These are phyloP conservation scores for Neoarius graeffei DNA, from an alignment of 2,113 vertebrate species.

Conservation along the genomic window DNA sequence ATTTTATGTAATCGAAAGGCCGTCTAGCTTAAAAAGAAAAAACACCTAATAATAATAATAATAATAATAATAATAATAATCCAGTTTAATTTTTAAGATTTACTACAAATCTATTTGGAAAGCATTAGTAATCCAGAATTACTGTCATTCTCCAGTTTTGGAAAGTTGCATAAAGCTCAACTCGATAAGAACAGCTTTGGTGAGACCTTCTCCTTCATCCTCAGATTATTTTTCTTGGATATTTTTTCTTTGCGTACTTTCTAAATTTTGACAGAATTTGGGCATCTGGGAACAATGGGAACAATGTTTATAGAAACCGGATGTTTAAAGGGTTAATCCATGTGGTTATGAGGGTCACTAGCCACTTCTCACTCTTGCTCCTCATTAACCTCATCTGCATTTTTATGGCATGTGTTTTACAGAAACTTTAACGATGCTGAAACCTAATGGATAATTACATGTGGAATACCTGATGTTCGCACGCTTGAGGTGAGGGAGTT, in stretches of 20 bases:
- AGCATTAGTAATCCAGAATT: background rate
- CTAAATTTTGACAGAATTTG: background rate
- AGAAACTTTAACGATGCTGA: background rate
- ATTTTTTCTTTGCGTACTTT: background rate
- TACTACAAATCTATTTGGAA: background rate
- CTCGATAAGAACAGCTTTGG: background rate
- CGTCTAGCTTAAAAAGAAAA: no score
- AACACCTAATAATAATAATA: no score
- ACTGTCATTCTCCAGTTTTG: background rate
- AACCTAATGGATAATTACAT: constrained; percentile 36
- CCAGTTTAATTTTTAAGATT: background rate
- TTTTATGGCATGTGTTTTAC: background rate
- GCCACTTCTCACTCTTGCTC: background rate
- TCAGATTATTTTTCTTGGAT: background rate
- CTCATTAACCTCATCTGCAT: background rate
- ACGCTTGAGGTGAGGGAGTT: background rate
- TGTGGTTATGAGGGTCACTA: no score
- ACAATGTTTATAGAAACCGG: background rate
- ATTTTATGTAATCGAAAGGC: no score
- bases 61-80: no score
- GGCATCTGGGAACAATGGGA: background rate
- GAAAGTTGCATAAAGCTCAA: background rate
- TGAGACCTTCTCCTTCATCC: background rate
- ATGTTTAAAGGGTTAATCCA: background rate
- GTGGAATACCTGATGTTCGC: background rate